phyloP scores from a whole-genome alignment of 2,888 invertebrate genomes.

The Archaeoteleia sp. region DNA sequence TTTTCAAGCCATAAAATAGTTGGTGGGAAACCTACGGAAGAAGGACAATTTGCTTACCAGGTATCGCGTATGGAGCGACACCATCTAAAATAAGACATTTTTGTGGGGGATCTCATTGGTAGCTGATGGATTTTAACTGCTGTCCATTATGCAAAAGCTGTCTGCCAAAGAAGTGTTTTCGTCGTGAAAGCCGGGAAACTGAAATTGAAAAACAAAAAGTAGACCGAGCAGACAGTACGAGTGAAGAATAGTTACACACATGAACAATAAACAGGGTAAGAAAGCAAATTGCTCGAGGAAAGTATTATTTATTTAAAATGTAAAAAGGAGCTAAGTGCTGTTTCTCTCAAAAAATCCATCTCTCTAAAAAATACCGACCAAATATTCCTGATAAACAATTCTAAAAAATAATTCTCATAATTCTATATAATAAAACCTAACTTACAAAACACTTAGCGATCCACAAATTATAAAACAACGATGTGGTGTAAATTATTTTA shows the following conservation, averaged over 20 bases:
- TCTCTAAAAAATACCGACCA: too few relatives aligned
- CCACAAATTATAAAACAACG: too few relatives aligned
- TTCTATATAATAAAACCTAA: too few relatives aligned
- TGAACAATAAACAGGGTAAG: conserved; percentile 4
- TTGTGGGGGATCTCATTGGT: conserved; percentile 52
- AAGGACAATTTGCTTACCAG: conserved; percentile 51
- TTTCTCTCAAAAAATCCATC: too few relatives aligned
- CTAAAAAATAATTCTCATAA: too few relatives aligned
- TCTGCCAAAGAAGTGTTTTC: conserved; percentile 18
- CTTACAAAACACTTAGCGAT: too few relatives aligned
- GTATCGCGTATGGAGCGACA: conserved; percentile 12
- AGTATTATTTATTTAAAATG: too few relatives aligned
- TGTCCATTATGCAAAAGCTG: conserved; percentile 47
- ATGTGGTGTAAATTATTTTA: too few relatives aligned
- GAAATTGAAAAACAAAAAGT: conserved; percentile 9
- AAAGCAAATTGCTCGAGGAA: too few relatives aligned
- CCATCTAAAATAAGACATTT: conserved; percentile 5
- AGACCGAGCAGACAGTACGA: conserved; percentile 27
- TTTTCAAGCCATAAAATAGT: conserved; percentile 18
- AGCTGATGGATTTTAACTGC: conserved; percentile 52
- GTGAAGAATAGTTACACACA: conserved; percentile 12
- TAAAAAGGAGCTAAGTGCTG: too few relatives aligned
- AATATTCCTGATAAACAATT: too few relatives aligned
- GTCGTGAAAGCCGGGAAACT: conserved; percentile 54
- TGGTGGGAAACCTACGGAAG: conserved; percentile 29